A percentile compares a stretch with the other conserved stretches of the same genome.
These are phyloP conservation scores for Avahi laniger DNA, from an alignment of 2,797 vertebrate species.

Conservation along the genomic window DNA sequence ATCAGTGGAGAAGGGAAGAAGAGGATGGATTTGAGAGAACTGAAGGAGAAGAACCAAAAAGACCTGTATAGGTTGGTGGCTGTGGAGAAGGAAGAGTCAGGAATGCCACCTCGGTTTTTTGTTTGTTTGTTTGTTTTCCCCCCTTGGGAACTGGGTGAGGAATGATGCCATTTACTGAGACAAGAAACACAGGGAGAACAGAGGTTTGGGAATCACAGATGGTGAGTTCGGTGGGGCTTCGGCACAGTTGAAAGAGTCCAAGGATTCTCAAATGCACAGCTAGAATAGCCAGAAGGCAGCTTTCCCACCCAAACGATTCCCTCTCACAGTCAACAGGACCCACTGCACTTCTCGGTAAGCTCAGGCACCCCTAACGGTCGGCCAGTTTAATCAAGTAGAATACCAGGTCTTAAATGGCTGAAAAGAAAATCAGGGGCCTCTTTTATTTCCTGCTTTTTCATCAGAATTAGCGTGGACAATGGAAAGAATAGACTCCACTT, in stretches of 20 bases:
- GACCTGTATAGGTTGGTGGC: neutral
- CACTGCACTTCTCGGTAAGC: neutral
- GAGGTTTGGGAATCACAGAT: neutral
- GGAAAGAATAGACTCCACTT: neutral
- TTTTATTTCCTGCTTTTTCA: neutral
- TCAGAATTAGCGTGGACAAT: neutral
- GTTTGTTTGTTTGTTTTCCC: neutral
- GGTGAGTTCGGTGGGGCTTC: neutral
- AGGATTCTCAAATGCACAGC: neutral
- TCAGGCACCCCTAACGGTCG: neutral
- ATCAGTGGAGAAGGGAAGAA: neutral
- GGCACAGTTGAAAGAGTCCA: neutral
- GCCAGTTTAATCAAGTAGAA: neutral
- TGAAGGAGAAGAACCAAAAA: neutral
- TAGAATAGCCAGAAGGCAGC: neutral
- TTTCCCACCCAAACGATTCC: neutral
- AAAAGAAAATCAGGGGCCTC: neutral
- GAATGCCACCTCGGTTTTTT: neutral
- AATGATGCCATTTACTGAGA: neutral
- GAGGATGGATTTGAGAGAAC: neutral
- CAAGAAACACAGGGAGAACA: neutral
- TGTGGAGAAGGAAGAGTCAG: neutral
- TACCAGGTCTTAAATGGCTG: neutral
- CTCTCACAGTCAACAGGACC: neutral
- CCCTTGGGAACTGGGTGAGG: neutral